phyloP scores from a whole-genome alignment of 2,797 vertebrate species.

The Cuniculus paca region DNA sequence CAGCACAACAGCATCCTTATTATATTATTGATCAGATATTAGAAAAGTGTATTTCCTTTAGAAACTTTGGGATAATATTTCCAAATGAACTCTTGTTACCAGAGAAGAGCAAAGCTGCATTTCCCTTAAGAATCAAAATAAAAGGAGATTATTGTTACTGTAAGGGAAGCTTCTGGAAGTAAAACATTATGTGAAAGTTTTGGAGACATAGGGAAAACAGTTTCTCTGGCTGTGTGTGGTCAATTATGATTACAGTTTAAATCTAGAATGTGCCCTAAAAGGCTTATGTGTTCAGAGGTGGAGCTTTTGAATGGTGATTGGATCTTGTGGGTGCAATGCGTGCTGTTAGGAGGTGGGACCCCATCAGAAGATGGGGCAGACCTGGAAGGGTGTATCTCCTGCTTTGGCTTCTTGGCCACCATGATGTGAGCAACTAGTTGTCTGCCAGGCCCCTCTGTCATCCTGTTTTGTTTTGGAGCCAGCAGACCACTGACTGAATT shows the following conservation, averaged over 20 bases:
- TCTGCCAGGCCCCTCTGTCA: no score
- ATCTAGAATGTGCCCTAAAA: not conserved
- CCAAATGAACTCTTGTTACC: not conserved
- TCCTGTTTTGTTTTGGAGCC: not conserved
- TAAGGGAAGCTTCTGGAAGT: not conserved
- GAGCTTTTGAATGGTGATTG: not conserved
- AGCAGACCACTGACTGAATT: not conserved
- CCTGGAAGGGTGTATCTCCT: not conserved
- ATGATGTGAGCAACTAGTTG: no score
- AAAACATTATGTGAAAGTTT: constrained; percentile 38
- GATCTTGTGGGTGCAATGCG: not conserved
- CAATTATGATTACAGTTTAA: not conserved
- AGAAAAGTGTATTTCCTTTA: constrained; percentile 30
- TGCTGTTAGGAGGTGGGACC: not conserved
- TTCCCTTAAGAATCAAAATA: constrained; percentile 21
- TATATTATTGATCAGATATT: constrained; percentile 6
- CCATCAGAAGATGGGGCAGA: not conserved
- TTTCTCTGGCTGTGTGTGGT: not conserved
- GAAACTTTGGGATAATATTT: constrained; percentile 29
- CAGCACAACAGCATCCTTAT: not conserved
- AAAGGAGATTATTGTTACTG: constrained; percentile 8
- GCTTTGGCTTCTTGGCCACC: not conserved
- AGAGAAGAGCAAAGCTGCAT: not conserved
- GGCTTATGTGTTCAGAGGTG: not conserved
- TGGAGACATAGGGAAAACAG: not conserved